A percentile compares a stretch with the other conserved stretches of the same genome.
Evolutionary conservation across 92 coral and sea anemone species (phyloP).

Genomic region (Siderastrea siderea): DNA sequence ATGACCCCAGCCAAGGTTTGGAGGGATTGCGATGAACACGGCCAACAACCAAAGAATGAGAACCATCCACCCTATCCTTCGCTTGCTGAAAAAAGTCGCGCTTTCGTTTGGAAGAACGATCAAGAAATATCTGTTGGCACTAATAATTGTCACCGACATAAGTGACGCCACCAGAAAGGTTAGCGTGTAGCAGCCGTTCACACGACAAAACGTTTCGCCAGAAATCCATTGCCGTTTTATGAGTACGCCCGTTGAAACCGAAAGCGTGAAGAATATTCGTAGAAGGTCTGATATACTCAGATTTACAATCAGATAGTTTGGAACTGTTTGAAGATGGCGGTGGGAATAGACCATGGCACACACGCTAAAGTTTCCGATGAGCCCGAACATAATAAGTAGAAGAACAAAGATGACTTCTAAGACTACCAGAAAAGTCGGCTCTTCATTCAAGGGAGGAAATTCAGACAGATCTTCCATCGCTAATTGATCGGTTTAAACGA

Average conservation of each 20-base stretch:
- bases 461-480: slow-evolving; percentile 2
- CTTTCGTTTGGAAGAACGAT: slow-evolving; percentile 68
- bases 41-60: slow-evolving; percentile 65
- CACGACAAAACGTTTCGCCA: slow-evolving; percentile 66
- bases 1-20: slow-evolving; percentile 78
- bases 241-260: slow-evolving; percentile 74
- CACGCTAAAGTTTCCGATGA: slow-evolving; percentile 71
- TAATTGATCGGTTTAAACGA: background rate
- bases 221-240: slow-evolving; percentile 71
- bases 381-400: slow-evolving; percentile 59
- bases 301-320: slow-evolving; percentile 72
- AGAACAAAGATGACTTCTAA: slow-evolving; percentile 58
- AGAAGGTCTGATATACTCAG: slow-evolving; percentile 75
- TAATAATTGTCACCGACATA: slow-evolving; percentile 78
- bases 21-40: slow-evolving; percentile 66
- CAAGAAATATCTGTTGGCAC: slow-evolving; percentile 74
- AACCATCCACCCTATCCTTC: slow-evolving; percentile 56
- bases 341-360: slow-evolving; percentile 66
- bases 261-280: slow-evolving; percentile 58
- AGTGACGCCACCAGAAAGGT: slow-evolving; percentile 74
- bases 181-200: slow-evolving; percentile 83
- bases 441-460: slow-evolving; percentile 22
- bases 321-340: slow-evolving; percentile 66
- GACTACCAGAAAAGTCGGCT: slow-evolving; percentile 14
- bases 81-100: slow-evolving; percentile 59